Evolutionary conservation across 2,113 vertebrate genomes (phyloP).

Genomic region (Marcusenius ussheri): DNA sequence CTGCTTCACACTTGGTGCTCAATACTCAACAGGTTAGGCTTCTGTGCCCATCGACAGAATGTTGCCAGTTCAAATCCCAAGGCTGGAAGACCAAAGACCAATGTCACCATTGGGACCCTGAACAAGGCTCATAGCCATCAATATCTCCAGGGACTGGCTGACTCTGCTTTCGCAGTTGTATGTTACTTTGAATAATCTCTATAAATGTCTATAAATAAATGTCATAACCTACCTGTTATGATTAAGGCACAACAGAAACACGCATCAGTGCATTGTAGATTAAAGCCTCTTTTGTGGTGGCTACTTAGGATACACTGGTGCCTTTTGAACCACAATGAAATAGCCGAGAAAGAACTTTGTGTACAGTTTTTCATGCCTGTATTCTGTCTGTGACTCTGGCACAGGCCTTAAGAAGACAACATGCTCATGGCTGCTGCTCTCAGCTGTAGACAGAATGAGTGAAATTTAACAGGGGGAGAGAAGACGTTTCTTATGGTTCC

Average conservation of each 20-base stretch:
- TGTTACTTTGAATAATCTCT: not conserved
- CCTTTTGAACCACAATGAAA: not conserved
- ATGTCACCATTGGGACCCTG: not conserved
- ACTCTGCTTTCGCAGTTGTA: not conserved
- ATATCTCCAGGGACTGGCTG: not conserved
- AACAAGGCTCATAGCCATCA: not conserved
- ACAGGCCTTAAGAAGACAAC: not conserved
- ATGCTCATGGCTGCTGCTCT: not conserved
- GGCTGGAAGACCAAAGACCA: not conserved
- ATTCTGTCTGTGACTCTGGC: not conserved
- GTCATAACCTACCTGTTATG: not conserved
- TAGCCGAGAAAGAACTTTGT: not conserved
- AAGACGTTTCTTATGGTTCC: not conserved
- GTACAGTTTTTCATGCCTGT: not conserved
- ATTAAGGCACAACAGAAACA: not conserved
- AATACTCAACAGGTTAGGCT: not conserved
- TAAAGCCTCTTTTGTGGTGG: not conserved
- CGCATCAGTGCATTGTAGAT: not conserved
- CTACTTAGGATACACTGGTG: not conserved
- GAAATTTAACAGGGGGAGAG: not conserved
- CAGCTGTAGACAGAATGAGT: not conserved
- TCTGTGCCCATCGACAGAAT: not conserved
- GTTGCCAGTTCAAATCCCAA: not conserved
- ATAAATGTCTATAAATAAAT: not conserved
- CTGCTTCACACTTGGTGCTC: too few species aligned